A percentile compares a stretch with the other conserved stretches of the same genome.
These are phyloP conservation scores for Alentia gelatinosa DNA, from an alignment of 2,888 invertebrate genomes.

Conservation along the genomic window DNA sequence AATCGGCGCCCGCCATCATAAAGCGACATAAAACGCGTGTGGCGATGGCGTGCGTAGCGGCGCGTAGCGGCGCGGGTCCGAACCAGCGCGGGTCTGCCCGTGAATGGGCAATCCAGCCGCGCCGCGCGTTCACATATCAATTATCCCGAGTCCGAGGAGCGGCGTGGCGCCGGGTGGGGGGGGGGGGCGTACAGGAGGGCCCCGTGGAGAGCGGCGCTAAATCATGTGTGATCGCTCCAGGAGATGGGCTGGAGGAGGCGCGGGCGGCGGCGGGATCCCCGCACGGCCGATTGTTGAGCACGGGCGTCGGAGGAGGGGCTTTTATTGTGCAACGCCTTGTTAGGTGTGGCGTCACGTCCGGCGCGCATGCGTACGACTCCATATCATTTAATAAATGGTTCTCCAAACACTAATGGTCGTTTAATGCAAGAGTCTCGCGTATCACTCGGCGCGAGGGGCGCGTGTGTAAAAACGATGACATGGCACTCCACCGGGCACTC, in stretches of 20 bases:
- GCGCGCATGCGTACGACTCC: neutral
- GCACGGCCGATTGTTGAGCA: slow-evolving; percentile 25
- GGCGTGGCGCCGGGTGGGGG: neutral
- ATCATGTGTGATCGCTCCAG: slow-evolving; percentile 30
- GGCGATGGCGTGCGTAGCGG: neutral
- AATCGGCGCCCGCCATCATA: neutral
- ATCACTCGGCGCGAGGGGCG: slow-evolving; percentile 40
- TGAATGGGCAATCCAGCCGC: slow-evolving; percentile 37
- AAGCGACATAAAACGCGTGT: neutral
- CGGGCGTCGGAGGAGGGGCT: neutral
- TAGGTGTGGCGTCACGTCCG: slow-evolving; percentile 22
- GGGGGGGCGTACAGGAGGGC: too few relatives aligned
- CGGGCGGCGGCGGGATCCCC: neutral
- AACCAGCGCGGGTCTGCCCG: neutral
- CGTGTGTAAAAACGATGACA: slow-evolving; percentile 51
- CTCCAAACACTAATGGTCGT: slow-evolving; percentile 49
- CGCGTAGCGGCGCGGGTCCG: neutral
- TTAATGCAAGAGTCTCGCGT: slow-evolving; percentile 49
- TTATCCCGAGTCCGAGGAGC: slow-evolving; percentile 3
- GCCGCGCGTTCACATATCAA: slow-evolving; percentile 33
- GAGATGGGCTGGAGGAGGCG: slow-evolving; percentile 19
- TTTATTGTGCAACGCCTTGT: slow-evolving; percentile 28
- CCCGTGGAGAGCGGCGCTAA: slow-evolving; percentile 44
- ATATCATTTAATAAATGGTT: slow-evolving; percentile 51
- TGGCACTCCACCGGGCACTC: slow-evolving; percentile 26